Percentiles rank a stretch among this genome's conserved stretches.
These are phyloP conservation scores for Goniozus legneri DNA, from an alignment of 1,140 invertebrate species.

Conservation along the genomic window DNA sequence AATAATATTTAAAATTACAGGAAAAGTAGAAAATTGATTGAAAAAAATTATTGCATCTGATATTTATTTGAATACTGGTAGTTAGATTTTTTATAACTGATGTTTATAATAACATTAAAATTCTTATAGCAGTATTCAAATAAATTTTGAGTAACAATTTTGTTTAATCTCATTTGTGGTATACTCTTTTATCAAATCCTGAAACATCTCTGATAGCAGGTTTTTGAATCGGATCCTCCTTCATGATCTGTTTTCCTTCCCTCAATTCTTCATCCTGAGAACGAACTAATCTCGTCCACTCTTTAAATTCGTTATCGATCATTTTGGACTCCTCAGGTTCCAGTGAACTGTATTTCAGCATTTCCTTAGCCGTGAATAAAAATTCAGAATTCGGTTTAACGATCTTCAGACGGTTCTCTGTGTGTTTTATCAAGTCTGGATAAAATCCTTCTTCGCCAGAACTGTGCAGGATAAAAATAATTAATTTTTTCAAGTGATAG, in stretches of 20 bases:
- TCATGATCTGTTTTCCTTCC: conserved; percentile 25
- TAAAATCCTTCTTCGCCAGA: conserved; percentile 69
- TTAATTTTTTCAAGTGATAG: background rate
- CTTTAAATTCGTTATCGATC: conserved; percentile 49
- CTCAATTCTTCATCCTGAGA: conserved; percentile 43
- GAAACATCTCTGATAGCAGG: conserved; percentile 33
- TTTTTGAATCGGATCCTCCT: conserved; percentile 6
- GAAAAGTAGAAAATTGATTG: too few species aligned
- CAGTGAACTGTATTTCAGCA: conserved; percentile 48
- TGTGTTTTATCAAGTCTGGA: conserved; percentile 57
- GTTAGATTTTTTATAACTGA: too few species aligned
- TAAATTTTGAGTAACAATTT: background rate
- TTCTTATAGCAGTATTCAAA: too few species aligned
- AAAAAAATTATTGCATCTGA: too few species aligned
- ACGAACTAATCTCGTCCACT: conserved; percentile 53
- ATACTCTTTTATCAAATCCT: conserved; percentile 15
- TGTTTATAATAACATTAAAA: too few species aligned
- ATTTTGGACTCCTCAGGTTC: conserved; percentile 38
- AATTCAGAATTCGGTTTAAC: conserved; percentile 58
- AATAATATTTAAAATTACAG: too few species aligned
- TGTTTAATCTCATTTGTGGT: conserved; percentile 4
- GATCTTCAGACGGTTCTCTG: conserved; percentile 54
- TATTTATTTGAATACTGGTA: too few species aligned
- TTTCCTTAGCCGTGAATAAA: conserved; percentile 51
- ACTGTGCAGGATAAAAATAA: conserved; percentile 29